phyloP scores from a whole-genome alignment of 2,113 vertebrate species.

The Phyllostomus hastatus region DNA sequence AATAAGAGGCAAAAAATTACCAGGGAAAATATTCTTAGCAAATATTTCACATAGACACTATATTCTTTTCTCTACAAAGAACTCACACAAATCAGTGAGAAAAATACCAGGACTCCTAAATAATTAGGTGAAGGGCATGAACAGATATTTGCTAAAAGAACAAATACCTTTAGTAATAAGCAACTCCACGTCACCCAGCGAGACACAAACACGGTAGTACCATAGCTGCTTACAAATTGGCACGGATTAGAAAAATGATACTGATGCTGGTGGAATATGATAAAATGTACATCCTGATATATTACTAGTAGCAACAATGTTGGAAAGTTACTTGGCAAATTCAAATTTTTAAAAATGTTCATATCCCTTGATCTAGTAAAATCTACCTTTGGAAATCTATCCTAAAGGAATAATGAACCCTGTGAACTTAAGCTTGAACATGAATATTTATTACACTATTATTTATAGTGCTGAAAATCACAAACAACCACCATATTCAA shows the following conservation, averaged over 20 bases:
- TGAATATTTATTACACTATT: background rate
- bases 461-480: background rate
- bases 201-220: background rate
- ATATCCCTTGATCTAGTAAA: background rate
- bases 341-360: slow-evolving; percentile 23
- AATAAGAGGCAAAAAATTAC: background rate
- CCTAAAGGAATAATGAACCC: background rate
- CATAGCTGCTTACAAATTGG: background rate
- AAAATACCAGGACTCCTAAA: background rate
- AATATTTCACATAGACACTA: background rate
- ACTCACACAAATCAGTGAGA: background rate
- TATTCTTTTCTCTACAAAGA: background rate
- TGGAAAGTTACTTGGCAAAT: background rate
- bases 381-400: background rate
- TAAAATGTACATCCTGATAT: background rate
- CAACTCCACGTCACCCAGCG: background rate
- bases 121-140: background rate
- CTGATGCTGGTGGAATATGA: background rate
- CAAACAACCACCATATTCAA: background rate
- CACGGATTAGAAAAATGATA: background rate
- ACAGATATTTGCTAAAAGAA: background rate
- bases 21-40: background rate
- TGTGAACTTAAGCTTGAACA: background rate
- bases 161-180: background rate
- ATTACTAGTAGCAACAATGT: background rate